Percentiles rank a stretch among this genome's conserved stretches.
Evolutionary conservation across 1,140 invertebrate genomes (phyloP).

Genomic region (Caenorhabditis brenneri): DNA sequence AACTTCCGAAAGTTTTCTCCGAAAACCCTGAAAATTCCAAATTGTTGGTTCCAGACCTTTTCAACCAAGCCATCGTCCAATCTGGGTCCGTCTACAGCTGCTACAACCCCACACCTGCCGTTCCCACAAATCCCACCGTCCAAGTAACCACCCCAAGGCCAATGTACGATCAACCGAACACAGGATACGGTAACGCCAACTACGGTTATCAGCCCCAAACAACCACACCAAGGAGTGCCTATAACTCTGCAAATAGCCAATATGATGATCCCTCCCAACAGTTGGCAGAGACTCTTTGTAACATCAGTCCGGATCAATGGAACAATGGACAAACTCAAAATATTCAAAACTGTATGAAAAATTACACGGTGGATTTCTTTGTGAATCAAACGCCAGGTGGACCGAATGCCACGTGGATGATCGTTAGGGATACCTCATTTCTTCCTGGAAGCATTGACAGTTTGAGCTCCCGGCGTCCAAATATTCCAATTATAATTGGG

Average conservation of each 20-base stretch:
- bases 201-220: slow-evolving; percentile 5
- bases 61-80: slow-evolving; percentile 56
- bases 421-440: slow-evolving; percentile 52
- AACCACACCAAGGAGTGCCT: slow-evolving; percentile 4
- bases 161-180: slow-evolving; percentile 16
- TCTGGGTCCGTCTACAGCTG: slow-evolving; percentile 46
- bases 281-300: slow-evolving; percentile 42
- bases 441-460: slow-evolving; percentile 37
- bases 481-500: slow-evolving; percentile 54
- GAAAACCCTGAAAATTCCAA: neutral
- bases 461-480: slow-evolving; percentile 14
- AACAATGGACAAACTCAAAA: slow-evolving; percentile 37
- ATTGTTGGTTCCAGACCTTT: slow-evolving; percentile 45
- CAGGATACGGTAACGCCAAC: neutral
- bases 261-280: slow-evolving; percentile 43
- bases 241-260: slow-evolving; percentile 43
- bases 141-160: slow-evolving; percentile 29
- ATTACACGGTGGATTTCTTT: slow-evolving; percentile 48
- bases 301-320: slow-evolving; percentile 45
- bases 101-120: slow-evolving; percentile 41
- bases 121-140: slow-evolving; percentile 12
- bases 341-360: slow-evolving; percentile 44
- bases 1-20: too few relatives aligned
- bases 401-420: slow-evolving; percentile 47
- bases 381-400: neutral